phyloP scores from a whole-genome alignment of 1,140 invertebrate species.

The Drosophila obscura region DNA sequence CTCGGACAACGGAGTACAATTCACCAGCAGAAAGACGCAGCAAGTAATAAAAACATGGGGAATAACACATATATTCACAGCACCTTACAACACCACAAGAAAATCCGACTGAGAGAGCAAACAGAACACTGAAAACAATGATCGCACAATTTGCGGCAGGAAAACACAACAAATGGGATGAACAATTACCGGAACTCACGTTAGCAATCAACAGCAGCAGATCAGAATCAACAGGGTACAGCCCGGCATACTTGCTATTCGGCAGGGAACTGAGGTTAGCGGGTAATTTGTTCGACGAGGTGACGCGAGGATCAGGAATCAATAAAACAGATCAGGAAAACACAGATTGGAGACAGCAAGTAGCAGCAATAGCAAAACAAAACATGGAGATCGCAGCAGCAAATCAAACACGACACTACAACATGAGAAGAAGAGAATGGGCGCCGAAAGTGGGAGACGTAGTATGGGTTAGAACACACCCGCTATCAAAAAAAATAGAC shows the following conservation, averaged over 20 bases:
- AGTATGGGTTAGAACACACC: no score
- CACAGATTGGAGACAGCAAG: no score
- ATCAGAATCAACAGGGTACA: background rate
- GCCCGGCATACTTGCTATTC: background rate
- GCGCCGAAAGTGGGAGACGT: no score
- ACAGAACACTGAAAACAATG: no score
- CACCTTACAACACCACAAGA: background rate
- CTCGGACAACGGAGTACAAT: constrained; percentile 1
- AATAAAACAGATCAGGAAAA: no score
- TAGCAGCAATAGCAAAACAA: background rate
- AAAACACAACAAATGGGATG: background rate
- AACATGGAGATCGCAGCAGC: no score
- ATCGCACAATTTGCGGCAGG: no score
- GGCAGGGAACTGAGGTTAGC: background rate
- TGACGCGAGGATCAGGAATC: background rate
- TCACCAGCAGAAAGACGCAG: background rate
- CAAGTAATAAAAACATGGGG: background rate
- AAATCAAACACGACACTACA: no score
- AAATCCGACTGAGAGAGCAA: background rate
- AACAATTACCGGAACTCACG: background rate
- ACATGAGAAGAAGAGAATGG: no score
- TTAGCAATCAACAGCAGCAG: background rate
- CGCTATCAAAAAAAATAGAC: background rate
- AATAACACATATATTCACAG: background rate
- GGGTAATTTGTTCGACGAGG: background rate